Evolutionary conservation across 2,797 vertebrate species (phyloP), one percentile per base, ranked within the genome.

Genomic region (Staurois parvus): DNA sequence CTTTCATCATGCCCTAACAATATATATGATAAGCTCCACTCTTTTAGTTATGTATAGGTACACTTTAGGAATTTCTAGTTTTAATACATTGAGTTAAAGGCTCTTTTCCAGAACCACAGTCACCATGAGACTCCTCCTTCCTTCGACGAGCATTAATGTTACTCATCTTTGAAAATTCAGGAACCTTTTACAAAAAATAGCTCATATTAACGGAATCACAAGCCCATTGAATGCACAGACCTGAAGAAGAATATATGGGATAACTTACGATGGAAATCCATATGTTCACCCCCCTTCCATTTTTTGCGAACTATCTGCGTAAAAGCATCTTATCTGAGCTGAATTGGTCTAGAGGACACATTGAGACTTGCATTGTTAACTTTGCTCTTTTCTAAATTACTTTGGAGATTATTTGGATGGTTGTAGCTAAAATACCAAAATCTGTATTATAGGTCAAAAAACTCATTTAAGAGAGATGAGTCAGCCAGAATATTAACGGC

Each of bases 381-480:
- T 79, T 77, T 86, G 59, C 75, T 42, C 59, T 80, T 80, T 87
- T 70, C 72, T 45, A 79, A 80, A 84, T 84, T 72, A 45, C 79
- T 48, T 4, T 48, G 68, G 45, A 64, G 67, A 72, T 83, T 85
- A 83, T 84, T 87, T 82, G 73, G 75, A 72, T 79, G 83, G 75
- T 66, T 66, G 76, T 67, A 85, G 79, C 85, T 86, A 83, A 79
- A 84, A 81, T 80, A 84, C 85, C 84, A 84, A 75, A 84, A 84
- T 78, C 77, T 67, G 59, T 84, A 84, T 79, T 84, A 78, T 70
- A 77, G 81, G 81, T 81, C 76, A 73, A 72, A 83, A 86, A 83
- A 86, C 85, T 83, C 85, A 81, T 84, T 84, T 82, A 86, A 82
- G 77, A 87, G 74, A 68, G 30, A 82, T 64, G 82, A 87, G 81